Evolutionary conservation across 2,888 invertebrate genomes (phyloP), one percentile per base, ranked within the genome.

Genomic region (Hartigia nigra): DNA sequence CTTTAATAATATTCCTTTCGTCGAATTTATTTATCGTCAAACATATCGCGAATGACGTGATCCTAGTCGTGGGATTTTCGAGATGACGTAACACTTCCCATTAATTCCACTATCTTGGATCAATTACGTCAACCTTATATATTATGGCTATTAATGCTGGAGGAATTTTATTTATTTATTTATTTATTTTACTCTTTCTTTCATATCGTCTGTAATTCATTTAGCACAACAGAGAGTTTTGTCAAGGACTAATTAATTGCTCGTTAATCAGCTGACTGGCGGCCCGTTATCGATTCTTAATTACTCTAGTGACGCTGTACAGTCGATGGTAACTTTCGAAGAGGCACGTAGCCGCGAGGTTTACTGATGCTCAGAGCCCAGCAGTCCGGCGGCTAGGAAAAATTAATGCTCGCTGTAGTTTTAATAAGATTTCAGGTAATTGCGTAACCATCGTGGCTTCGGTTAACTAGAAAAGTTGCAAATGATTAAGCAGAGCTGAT

Each of bases 401-500:
- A 55, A 55, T 55, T 55, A 23, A 55, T 1, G 55, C 55, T 55
- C 77, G 76, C 77, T 81, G 76, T 69, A 79, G 35, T 78, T 82
- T 82, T 81, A 83, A 83, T 81, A 81, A 81, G 81, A 79, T 81
- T 81, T 80, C 79, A 80, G 78, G 79, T 70, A 80, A 83, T 81
- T 74, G 78, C 81, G 74, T 74, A 74, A 74, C 75, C 77, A 72
- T 70, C 78, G 55, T 74, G 39, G 23, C 55, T 23, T 55, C 55
- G 55, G 14, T 5, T 79, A 81, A 81, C 78, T 80, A 81, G 79
- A 80, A 82, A 82, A 82, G 76, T 82, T 82, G 76, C 55, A 12
- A 76, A 81, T 82, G 76, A 80, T 82, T 81, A 81, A 78, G 70
- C 78, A 76, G 31, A 72, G 69, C 14, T 32, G 70, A 77, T 76